phyloP scores from a whole-genome alignment of 2,888 invertebrate species.

The Smittia aterrima region DNA sequence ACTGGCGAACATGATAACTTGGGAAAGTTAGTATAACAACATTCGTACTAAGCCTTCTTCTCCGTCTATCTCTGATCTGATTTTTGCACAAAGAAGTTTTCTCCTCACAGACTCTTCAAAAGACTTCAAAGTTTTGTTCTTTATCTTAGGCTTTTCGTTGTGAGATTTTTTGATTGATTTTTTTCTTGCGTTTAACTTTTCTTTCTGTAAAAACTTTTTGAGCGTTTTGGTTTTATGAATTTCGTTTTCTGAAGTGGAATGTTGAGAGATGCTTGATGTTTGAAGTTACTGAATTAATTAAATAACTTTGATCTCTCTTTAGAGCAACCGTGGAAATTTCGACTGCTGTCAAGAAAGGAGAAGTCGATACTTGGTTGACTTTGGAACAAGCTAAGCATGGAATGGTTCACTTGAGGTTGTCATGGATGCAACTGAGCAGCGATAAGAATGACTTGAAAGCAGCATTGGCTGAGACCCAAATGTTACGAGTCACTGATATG shows the following conservation, averaged over 20 bases:
- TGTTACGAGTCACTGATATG: constrained; percentile 70
- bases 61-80: not conserved
- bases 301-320: constrained; percentile 43
- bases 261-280: not conserved
- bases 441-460: constrained; percentile 69
- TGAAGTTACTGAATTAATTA: not conserved
- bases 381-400: constrained; percentile 95
- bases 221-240: not conserved
- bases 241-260: not conserved
- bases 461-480: constrained; percentile 71
- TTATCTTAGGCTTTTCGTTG: not conserved
- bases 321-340: constrained; percentile 73
- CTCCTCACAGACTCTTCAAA: constrained; percentile 41
- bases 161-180: not conserved
- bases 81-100: constrained; percentile 43
- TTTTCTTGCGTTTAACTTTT: not conserved
- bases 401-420: constrained; percentile 82
- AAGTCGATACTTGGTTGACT: constrained; percentile 85
- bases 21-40: constrained; percentile 71
- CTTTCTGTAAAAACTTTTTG: no score
- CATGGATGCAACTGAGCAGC: constrained; percentile 81
- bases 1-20: constrained; percentile 88
- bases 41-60: constrained; percentile 1
- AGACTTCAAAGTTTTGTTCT: not conserved
- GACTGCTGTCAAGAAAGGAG: constrained; percentile 67